A percentile compares a stretch with the other conserved stretches of the same genome.
phyloP scores from a whole-genome alignment of 2,113 vertebrate genomes.

The Todiramphus chloris region DNA sequence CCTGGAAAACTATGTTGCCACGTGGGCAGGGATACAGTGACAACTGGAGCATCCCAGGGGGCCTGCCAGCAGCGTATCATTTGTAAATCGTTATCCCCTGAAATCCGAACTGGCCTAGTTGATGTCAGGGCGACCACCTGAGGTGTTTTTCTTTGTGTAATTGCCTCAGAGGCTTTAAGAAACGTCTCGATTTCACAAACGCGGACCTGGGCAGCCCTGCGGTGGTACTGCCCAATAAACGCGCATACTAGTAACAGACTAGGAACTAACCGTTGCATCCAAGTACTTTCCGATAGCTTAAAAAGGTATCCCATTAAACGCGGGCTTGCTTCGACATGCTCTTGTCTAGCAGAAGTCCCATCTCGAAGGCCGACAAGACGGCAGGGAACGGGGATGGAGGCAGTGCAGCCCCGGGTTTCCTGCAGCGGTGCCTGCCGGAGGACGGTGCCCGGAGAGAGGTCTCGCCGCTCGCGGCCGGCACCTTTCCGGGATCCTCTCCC shows the following conservation, averaged over 20 bases:
- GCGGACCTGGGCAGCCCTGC: background rate
- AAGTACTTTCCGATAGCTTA: background rate
- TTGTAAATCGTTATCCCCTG: background rate
- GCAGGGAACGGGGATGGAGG: background rate
- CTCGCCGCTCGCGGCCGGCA: too few species aligned
- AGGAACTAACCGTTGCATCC: background rate
- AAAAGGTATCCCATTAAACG: background rate
- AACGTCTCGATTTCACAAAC: background rate
- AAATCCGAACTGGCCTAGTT: background rate
- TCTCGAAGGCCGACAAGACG: background rate
- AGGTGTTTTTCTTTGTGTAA: background rate
- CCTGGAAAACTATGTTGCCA: background rate
- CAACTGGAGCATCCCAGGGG: background rate
- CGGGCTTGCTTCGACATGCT: background rate
- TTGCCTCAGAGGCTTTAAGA: background rate
- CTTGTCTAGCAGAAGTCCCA: background rate
- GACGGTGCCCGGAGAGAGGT: background rate
- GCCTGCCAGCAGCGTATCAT: background rate
- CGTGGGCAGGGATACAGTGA: background rate
- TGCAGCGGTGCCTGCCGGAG: too few species aligned
- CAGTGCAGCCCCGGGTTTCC: background rate
- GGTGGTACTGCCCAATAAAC: background rate
- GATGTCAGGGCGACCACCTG: background rate
- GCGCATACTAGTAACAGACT: accelerated
- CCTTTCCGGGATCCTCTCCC: background rate